Percentiles rank a stretch among this genome's conserved stretches.
Conservation (phyloP, 2,113 vertebrate genomes). For the Theropithecus gelada region DNA sequence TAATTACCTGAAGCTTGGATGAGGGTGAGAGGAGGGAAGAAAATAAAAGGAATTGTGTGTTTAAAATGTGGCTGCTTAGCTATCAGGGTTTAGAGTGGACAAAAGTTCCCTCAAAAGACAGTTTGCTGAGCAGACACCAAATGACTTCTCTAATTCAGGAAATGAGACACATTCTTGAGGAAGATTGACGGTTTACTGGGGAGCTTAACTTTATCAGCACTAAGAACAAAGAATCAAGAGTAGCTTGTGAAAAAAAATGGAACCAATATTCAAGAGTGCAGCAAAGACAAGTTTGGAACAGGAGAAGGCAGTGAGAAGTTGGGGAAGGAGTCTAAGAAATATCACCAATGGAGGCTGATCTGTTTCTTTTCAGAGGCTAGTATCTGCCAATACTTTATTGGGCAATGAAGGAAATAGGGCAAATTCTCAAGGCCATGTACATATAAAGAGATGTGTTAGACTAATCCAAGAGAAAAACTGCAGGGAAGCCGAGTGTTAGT, state of each 20-base stretch:
- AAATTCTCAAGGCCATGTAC: background rate
- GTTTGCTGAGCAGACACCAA: background rate
- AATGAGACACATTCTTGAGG: background rate
- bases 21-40: background rate
- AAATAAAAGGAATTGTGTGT: background rate
- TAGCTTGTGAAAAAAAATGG: background rate
- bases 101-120: background rate
- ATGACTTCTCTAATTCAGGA: background rate
- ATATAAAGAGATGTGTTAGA: background rate
- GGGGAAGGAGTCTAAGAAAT: background rate
- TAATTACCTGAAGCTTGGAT: background rate
- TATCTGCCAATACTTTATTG: background rate
- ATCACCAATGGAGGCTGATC: background rate
- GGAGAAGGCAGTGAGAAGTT: background rate
- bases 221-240: background rate
- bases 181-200: background rate
- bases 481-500: background rate
- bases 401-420: background rate
- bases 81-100: background rate
- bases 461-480: background rate
- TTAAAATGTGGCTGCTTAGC: background rate
- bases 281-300: background rate
- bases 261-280: background rate
- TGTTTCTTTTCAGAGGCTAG: background rate
- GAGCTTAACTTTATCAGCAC: background rate